Base-by-base conservation (phyloP, 2,113 vertebrate genomes). In the Phrynosoma blainvillii region DNA sequence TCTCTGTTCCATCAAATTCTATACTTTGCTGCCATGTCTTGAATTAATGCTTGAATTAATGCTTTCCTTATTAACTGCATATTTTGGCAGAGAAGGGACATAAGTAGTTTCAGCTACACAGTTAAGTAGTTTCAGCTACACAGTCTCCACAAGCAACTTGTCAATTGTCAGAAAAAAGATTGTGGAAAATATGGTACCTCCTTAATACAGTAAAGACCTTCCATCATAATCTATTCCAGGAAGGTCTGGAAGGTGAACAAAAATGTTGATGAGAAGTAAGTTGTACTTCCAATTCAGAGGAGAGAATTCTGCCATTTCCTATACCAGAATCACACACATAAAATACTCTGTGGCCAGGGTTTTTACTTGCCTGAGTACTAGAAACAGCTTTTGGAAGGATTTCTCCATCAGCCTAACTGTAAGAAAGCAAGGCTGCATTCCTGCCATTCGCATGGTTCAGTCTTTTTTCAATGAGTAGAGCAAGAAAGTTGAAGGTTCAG, bases 231-330 rank as follows among this genome's bases (percentile, higher is more conserved):
- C 1, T 25, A 82, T 66, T 30, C 32, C 1, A 20, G 18, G 30
- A 84, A 54, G 8, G 20, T 54, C 30, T 56, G 56, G 27, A 42
- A 83, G 32, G 13, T 36, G 59, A 70, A n/a, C 27, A 80, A 32
- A 9, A 14, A 40, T 85, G 2, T 10, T 3, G 42, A 54, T 56
- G 30, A 68, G 1, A 52, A 4, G 40, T 0, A 7, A 5, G 16
- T 1, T 7, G 6, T 3, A 0, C 66, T 54, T 32, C 20, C 2
- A 5, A 79, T 4, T 0, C 65, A 7, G 56, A 0, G 0, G 59
- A 62, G 13, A 62, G 59, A 62, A 62, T 14, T 18, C 59, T 62
- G 59, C 59, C 59, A 62, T 62, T 62, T 62, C 59, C 16, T 3
- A 62, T 16, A 62, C 59, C 11, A 18, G 32, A 13, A 30, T 84